These are phyloP conservation scores for Scaptomyza polygonia DNA, from an alignment of 2,888 invertebrate species.

Conservation along the genomic window DNA sequence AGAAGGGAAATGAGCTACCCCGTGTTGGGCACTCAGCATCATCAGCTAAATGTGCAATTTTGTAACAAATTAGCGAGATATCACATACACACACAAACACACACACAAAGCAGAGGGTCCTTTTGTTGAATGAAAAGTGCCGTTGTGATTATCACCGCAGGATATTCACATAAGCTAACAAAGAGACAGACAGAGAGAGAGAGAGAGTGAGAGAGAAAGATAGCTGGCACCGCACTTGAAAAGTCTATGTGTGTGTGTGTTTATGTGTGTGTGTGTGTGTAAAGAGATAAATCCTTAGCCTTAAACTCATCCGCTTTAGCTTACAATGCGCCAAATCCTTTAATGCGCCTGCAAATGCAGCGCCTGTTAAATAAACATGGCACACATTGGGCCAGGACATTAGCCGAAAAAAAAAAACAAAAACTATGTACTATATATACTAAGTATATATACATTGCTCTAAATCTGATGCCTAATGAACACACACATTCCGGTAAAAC, in stretches of 20 bases:
- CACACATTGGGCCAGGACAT: conserved; percentile 24
- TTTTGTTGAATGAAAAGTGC: conserved; percentile 53
- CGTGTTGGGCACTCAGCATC: conserved; percentile 38
- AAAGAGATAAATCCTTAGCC: conserved; percentile 35
- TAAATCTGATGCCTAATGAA: conserved; percentile 63
- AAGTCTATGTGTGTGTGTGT: not conserved
- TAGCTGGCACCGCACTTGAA: conserved; percentile 15
- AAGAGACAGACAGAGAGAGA: not conserved
- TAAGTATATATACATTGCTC: conserved; percentile 33
- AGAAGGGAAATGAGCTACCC: conserved; percentile 45
- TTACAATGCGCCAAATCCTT: conserved; percentile 53
- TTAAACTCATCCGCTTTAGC: conserved; percentile 34
- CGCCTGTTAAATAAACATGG: conserved; percentile 23
- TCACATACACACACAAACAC: conserved; percentile 18
- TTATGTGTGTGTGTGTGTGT: not conserved
- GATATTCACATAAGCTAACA: conserved; percentile 43
- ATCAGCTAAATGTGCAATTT: conserved; percentile 72
- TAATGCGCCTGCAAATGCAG: conserved; percentile 52
- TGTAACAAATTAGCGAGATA: conserved; percentile 74
- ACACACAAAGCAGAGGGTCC: conserved; percentile 10
- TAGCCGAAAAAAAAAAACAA: conserved; percentile 25
- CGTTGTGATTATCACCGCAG: conserved; percentile 66
- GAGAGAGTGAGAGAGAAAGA: not conserved
- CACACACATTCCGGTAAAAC: conserved; percentile 2
- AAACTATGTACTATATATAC: no score